phyloP scores from a whole-genome alignment of 2,888 invertebrate species.

The Eumacrocentrus americanus region DNA sequence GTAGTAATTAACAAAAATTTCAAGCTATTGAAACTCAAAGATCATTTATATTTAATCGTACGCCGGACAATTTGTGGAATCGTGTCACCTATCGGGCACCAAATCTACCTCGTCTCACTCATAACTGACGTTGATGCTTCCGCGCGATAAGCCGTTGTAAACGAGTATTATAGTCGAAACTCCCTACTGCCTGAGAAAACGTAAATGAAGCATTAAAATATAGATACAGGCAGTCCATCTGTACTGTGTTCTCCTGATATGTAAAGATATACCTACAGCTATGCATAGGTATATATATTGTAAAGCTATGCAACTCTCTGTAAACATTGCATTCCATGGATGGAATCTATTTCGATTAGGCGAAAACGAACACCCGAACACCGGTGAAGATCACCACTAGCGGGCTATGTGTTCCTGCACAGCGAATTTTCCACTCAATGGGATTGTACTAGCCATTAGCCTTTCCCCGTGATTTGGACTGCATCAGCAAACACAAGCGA shows the following conservation, averaged over 20 bases:
- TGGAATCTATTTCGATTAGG: neutral
- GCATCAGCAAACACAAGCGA: constrained; percentile 27
- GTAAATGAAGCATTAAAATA: too few species aligned
- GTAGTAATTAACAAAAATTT: constrained; percentile 9
- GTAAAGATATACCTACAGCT: neutral
- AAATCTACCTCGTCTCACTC: constrained; percentile 11
- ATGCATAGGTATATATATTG: neutral
- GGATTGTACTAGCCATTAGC: constrained; percentile 30
- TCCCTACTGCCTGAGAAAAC: too few species aligned
- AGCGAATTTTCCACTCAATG: constrained; percentile 29
- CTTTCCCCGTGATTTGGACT: constrained; percentile 25
- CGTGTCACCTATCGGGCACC: constrained; percentile 16
- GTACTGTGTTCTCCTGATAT: too few species aligned
- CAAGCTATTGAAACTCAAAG: neutral
- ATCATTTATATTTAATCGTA: neutral
- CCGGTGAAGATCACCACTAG: constrained; percentile 17
- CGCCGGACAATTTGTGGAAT: constrained; percentile 14
- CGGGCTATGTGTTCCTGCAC: constrained; percentile 19
- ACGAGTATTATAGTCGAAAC: too few species aligned
- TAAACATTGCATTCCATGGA: neutral
- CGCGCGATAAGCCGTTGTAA: neutral
- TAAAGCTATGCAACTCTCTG: neutral
- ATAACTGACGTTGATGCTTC: neutral
- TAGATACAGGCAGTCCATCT: too few species aligned
- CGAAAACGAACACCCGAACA: constrained; percentile 28